These are phyloP conservation scores for Dromius quadrimaculatus DNA, from an alignment of 2,888 invertebrate genomes.

Conservation along the genomic window DNA sequence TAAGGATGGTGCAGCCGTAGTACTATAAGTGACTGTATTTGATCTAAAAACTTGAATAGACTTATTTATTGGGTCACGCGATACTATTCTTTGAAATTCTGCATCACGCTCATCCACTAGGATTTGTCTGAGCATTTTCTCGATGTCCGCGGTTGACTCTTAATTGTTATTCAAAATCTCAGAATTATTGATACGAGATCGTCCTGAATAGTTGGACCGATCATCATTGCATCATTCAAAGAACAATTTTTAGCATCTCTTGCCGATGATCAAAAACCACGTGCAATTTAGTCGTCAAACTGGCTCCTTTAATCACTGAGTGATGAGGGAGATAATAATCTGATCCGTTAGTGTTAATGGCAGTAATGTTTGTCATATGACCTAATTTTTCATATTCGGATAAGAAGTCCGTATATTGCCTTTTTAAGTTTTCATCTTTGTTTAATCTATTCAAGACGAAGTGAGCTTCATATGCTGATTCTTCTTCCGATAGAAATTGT, in stretches of 20 bases:
- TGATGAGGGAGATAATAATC: conserved; percentile 19
- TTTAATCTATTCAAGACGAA: conserved; percentile 16
- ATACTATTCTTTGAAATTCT: conserved; percentile 60
- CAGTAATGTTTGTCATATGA: conserved; percentile 19
- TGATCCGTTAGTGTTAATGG: background rate
- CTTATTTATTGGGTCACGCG: conserved; percentile 56
- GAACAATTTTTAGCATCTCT: too few relatives aligned
- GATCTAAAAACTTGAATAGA: conserved; percentile 53
- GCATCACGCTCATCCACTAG: conserved; percentile 55
- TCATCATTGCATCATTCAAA: too few relatives aligned
- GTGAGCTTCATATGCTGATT: background rate
- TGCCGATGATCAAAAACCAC: conserved; percentile 59
- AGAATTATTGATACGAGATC: too few relatives aligned
- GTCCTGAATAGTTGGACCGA: conserved; percentile 59
- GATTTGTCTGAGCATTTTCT: conserved; percentile 61
- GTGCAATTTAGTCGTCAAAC: too few relatives aligned
- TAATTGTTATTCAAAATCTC: conserved; percentile 57
- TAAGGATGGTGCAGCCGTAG: conserved; percentile 55
- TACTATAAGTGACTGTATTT: conserved; percentile 60
- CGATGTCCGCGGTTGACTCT: conserved; percentile 60
- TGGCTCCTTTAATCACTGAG: too few relatives aligned
- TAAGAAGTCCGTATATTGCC: background rate
- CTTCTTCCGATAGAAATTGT: conserved; percentile 5
- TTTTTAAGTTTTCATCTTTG: background rate
- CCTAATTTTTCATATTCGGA: conserved; percentile 9